Evolutionary conservation across 1,140 invertebrate species (phyloP), one percentile per base, ranked within the genome.

Genomic region (Lucilia cuprina): DNA sequence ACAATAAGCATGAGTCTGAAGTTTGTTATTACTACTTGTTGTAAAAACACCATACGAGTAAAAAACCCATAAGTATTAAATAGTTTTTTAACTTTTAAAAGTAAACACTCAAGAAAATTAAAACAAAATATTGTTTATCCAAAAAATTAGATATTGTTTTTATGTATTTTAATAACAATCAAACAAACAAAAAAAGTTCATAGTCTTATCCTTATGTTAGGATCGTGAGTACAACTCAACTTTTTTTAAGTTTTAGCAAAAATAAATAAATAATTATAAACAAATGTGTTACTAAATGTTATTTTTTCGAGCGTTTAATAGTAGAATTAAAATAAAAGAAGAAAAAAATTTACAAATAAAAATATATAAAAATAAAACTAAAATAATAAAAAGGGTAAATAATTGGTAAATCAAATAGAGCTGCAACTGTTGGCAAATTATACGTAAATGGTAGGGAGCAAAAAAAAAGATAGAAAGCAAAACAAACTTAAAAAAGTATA

Each of bases 301-400:
- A 60, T 60, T 60, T 60, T n/a, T 60, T 5, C 14, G 14, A n/a
- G 55, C n/a, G 55, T 60, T 17, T 7, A 70, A 70, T 70, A 4
- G 19, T 70, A 21, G 25, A 70, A 25, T 5, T 7, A 70, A 21
- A 70, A 70, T 19, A 70, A 70, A 70, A 70, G n/a, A 70, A 70
- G n/a, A 60, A 60, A 60, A 30, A 60, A 41, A 41, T 60, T 60
- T 60, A 2, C 50, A 70, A 19, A 60, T 9, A 70, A 21, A 70
- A 70, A 70, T 8, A 21, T 25, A n/a, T 21, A 70, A 70, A 21
- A 70, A 70, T 10, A 70, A 41, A 41, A 70, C 65, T 17, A 70
- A 70, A 70, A 21, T 19, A 70, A 70, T 21, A 70, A 70, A 70
- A 70, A 70, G 65, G 65, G 65, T 70, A 70, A 70, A 70, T 70